Evolutionary conservation across 2,113 vertebrate genomes (phyloP).

Genomic region (Colistium nudipinnis): DNA sequence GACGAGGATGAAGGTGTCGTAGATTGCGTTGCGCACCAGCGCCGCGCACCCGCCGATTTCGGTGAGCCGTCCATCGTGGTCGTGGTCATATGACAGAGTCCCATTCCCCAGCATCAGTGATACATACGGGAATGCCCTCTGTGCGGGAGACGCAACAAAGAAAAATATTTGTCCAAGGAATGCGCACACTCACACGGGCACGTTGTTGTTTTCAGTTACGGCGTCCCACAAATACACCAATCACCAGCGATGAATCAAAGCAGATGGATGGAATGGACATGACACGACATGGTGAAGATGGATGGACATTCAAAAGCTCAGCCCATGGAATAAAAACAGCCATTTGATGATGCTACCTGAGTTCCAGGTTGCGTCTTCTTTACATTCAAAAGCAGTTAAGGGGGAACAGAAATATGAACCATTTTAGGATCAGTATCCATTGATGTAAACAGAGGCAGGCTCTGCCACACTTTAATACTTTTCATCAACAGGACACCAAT

Average conservation of each 20-base stretch:
- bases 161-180: not conserved
- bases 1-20: slow-evolving; percentile 92
- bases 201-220: not conserved
- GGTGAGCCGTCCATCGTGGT: slow-evolving; percentile 86
- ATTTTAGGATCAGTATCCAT: not conserved
- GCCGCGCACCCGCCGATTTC: slow-evolving; percentile 92
- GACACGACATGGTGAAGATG: not conserved
- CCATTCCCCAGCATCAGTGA: slow-evolving; percentile 96
- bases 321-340: not conserved
- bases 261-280: not conserved
- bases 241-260: not conserved
- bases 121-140: slow-evolving; percentile 91
- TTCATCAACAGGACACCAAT: not conserved
- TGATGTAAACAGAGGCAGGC: not conserved
- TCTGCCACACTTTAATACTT: not conserved
- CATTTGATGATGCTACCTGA: slow-evolving; percentile 80
- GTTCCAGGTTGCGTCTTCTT: slow-evolving; percentile 86
- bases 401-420: slow-evolving; percentile 17
- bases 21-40: slow-evolving; percentile 86
- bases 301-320: not conserved
- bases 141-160: not conserved
- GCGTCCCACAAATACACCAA: not conserved
- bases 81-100: slow-evolving; percentile 89
- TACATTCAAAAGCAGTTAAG: slow-evolving; percentile 2
- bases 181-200: not conserved